Evolutionary conservation across 2,888 invertebrate genomes (phyloP), one percentile per base, ranked within the genome.

Genomic region (Agrilus biguttatus): DNA sequence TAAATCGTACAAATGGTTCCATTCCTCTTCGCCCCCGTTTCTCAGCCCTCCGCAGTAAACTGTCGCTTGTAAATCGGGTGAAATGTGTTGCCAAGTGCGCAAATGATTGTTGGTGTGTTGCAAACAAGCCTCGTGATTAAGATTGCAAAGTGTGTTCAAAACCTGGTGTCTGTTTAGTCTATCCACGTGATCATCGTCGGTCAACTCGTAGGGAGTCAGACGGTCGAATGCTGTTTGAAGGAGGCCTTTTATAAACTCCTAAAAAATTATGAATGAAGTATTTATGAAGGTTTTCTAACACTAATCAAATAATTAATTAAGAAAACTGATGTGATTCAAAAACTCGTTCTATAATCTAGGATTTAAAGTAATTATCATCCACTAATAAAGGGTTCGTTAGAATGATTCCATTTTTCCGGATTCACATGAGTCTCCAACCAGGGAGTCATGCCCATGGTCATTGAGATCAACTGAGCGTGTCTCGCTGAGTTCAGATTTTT

Each of bases 31-130:
- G 1, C 71, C 71, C 1, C 77, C 78, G 43, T 70, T 62, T 14
- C 67, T 63, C 28, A 79, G 61, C 1, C 73, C 75, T 4, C 71
- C 70, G 53, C 80, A 80, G 54, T 77, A 78, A 36, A 77, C 73
- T 8, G 69, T 66, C 1, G 63, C 57, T 50, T 74, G 72, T 37
- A 77, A 57, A 55, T 75, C 73, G 10, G 74, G 72, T 39, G 73
- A 68, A 43, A 78, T 71, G 52, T 3, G 8, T 39, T 42, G 21
- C 39, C 39, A 49, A 35, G 40, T 41, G 42, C 43, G 37, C 45
- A 46, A 34, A 21, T 37, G 19, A 32, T 42, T 19, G 10, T n/a
- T n/a, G 8, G 34, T 35, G 8, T 17, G 1, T 5, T 23, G 5
- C 28, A 14, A 34, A 23, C 71, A 71, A 35, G 56, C 55, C 14